Evolutionary conservation across 2,888 invertebrate species (phyloP), one percentile per base, ranked within the genome.

Genomic region (Xylocampa areola): DNA sequence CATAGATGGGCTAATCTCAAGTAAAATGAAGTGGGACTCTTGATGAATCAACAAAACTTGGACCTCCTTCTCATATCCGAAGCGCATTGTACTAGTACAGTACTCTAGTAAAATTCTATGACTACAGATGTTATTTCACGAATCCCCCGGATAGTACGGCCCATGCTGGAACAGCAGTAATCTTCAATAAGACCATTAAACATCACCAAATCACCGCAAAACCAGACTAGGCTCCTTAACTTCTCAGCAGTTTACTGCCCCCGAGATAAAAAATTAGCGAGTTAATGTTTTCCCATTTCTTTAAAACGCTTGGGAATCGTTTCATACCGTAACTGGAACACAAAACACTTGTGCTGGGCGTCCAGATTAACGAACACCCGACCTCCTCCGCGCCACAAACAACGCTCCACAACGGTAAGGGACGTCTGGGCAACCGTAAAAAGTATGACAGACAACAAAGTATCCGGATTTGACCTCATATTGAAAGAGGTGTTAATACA

Each of bases 281-380:
- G n/a, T 5, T 23, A 0, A 10, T 13, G 19, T 21, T 37, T 21
- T 11, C 37, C 0, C 2, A 37, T 0, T 63, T 25, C 37, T 58
- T 63, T 19, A 2, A 8, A 0, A 43, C 43, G 0, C 36, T 63
- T 6, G 58, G 68, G 0, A 3, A 2, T 13, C 40, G 61, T 0
- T 63, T 66, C 11, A 35, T 63, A 4, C 29, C 48, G 71, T 0
- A 71, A 73, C 41, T 70, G 58, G 55, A 71, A 70, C 36, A 21
- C 57, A 1, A 70, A 73, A 44, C 64, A 70, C 21, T 21, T 21
- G 5, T 21, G 5, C 21, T 21, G 21, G 21, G 21, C 3, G 2
- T 21, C 21, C 5, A 52, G 73, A 40, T 25, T 64, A 2, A 58
- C 32, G 1, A 57, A 60, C 1, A 61, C 70, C 1, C 49, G 58